phyloP scores from a whole-genome alignment of 2,888 invertebrate genomes.

The Diarsia rubi region DNA sequence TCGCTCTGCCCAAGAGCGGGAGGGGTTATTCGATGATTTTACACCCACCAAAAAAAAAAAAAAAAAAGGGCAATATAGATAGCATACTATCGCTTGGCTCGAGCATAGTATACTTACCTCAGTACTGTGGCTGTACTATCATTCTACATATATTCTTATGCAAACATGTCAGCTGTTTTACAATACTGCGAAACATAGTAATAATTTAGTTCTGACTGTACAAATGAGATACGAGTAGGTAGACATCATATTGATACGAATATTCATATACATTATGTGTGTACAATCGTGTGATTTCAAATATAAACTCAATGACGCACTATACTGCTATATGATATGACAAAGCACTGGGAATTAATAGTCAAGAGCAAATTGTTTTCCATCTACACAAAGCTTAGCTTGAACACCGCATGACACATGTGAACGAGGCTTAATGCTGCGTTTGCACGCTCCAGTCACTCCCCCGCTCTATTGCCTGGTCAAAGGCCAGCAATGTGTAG shows the following conservation, averaged over 20 bases:
- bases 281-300: too few species aligned
- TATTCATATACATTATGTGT: background rate
- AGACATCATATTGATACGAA: background rate
- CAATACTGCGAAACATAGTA: background rate
- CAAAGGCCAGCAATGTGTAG: constrained; percentile 30
- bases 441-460: constrained; percentile 18
- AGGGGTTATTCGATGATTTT: too few species aligned
- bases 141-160: background rate
- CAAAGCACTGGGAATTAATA: background rate
- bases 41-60: too few species aligned
- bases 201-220: background rate
- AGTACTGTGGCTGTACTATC: background rate
- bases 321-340: background rate
- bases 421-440: constrained; percentile 19
- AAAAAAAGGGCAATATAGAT: too few species aligned
- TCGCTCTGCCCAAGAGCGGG: too few species aligned
- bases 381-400: constrained; percentile 6
- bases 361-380: constrained; percentile 20
- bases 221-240: background rate
- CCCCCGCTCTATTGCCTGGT: constrained; percentile 35
- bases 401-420: constrained; percentile 20
- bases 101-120: background rate
- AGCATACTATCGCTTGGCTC: background rate
- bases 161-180: background rate
- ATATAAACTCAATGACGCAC: background rate